Conservation (phyloP, 2,113 vertebrate genomes). For the Salvator merianae region DNA sequence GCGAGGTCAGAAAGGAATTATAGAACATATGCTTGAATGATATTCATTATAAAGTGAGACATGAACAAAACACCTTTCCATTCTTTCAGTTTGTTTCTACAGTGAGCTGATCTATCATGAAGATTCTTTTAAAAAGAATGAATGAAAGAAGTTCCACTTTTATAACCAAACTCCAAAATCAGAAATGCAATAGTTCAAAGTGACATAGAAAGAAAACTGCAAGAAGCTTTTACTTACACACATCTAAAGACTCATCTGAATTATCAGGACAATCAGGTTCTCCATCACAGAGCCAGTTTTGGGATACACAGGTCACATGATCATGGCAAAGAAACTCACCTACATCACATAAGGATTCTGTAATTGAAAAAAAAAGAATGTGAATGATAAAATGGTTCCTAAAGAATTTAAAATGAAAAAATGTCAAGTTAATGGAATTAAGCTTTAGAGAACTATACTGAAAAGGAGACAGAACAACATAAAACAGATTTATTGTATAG, state of each 20-base stretch:
- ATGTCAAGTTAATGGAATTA: conserved; percentile 13
- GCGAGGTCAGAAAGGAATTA: background rate
- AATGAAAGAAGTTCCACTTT: background rate
- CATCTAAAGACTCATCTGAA: conserved; percentile 86
- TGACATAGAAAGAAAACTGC: background rate
- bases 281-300: conserved; percentile 93
- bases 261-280: conserved; percentile 91
- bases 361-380: conserved; percentile 67
- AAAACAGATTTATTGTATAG: conserved; percentile 9
- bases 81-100: conserved; percentile 13
- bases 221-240: conserved; percentile 83
- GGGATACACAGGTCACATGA: conserved; percentile 83
- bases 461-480: background rate
- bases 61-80: conserved; percentile 35
- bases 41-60: conserved; percentile 30
- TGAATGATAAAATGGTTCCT: conserved; percentile 57
- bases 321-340: conserved; percentile 93
- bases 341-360: conserved; percentile 87
- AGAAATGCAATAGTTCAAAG: rapidly evolving
- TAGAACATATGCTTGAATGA: background rate
- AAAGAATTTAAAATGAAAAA: conserved; percentile 34
- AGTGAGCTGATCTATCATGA: rapidly evolving
- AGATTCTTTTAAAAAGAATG: background rate
- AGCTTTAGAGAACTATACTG: conserved; percentile 8
- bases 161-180: rapidly evolving